Conservation (phyloP, 2,113 vertebrate genomes). For the Acrocephalus kingi region DNA sequence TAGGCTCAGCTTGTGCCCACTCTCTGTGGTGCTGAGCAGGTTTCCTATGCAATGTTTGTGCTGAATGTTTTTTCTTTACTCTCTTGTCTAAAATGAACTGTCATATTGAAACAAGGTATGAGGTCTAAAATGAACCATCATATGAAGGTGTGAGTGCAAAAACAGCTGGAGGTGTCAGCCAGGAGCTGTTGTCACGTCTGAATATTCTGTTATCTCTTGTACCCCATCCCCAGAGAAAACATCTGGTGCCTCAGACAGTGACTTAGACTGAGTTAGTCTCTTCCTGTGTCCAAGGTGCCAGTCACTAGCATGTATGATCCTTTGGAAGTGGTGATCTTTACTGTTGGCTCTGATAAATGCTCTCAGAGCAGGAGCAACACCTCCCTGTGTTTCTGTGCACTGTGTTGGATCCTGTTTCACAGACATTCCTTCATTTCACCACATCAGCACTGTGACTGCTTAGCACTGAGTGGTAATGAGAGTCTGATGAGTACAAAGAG, state of each 20-base stretch:
- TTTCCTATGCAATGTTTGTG: not conserved
- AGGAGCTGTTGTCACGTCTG: not conserved
- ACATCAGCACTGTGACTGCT: not conserved
- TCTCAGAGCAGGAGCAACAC: not conserved
- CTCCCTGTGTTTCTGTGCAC: too few relatives aligned
- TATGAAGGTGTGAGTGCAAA: not conserved
- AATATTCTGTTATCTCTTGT: not conserved
- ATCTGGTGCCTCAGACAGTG: not conserved
- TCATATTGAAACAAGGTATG: fast-evolving
- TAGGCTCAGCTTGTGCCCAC: not conserved
- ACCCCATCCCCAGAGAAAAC: not conserved
- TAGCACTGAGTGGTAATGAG: not conserved
- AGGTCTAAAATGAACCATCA: fast-evolving
- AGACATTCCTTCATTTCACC: not conserved
- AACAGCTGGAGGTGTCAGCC: not conserved
- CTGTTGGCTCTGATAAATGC: fast-evolving
- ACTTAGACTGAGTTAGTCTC: too few relatives aligned
- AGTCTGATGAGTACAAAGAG: not conserved
- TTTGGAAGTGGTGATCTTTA: not conserved
- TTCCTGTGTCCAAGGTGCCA: fast-evolving
- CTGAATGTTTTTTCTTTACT: not conserved
- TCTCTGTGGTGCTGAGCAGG: not conserved
- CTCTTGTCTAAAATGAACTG: not conserved
- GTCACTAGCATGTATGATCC: too few relatives aligned
- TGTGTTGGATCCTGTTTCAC: not conserved